Evolutionary conservation across 2,113 vertebrate species (phyloP), one percentile per base, ranked within the genome.

Genomic region (Crotophaga sulcirostris): DNA sequence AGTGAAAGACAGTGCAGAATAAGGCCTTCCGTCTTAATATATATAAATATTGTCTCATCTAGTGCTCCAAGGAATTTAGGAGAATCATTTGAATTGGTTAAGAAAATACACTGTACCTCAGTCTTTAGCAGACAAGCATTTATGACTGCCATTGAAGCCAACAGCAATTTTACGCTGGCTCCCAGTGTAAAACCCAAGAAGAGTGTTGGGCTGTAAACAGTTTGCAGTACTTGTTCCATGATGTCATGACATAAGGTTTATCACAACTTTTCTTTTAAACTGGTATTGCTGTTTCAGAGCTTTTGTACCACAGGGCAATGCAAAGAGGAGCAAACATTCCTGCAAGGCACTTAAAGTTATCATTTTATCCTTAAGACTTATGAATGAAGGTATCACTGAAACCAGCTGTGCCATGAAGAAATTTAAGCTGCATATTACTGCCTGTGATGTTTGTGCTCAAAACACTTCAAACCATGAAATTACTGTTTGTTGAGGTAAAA

Each of bases 361-460:
- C 52, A 26, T 86, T 97, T 96, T 55, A 33, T 69, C 91, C 87
- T 90, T 69, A 70, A 96, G 93, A 80, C 56, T 94, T 97, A 91
- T 77, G 87, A 97, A 97, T 96, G 82, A 96, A 81, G 12, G 66
- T 66, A 94, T 96, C 97, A 92, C 94, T 96, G 94, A 94, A 95
- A 92, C 79, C 80, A 96, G 83, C 72, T 97, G 87, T 96, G 93
- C 73, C 66, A 31, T 95, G 89, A 96, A 96, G 84, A 68, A 87
- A 87, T 96, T 97, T 95, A 96, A 97, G 94, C 66, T 80, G 67
- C 94, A 93, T 95, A 95, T 96, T 97, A 90, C 66, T 93, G 88
- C 89, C 94, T 95, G 62, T 93, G 91, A 87, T 42, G 28, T 94
- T 96, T 88, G 80, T 69, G 51, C 87, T 97, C 89, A 85, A 84